Evolutionary conservation across 2,888 invertebrate genomes (phyloP).

Genomic region (Tiphia femorata): DNA sequence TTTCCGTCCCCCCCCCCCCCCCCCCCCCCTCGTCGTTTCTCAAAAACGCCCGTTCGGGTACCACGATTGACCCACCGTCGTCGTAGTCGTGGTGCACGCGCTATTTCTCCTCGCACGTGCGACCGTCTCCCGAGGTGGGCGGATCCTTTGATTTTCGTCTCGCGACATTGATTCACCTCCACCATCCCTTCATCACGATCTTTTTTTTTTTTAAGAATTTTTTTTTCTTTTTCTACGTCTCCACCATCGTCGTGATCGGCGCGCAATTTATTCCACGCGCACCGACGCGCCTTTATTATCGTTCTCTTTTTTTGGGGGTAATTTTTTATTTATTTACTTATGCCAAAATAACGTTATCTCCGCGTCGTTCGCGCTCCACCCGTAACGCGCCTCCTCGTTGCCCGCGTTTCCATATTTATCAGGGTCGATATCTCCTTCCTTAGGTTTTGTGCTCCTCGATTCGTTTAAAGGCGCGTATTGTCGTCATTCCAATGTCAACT

Average conservation of each 20-base stretch:
- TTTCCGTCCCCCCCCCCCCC: conserved; percentile 13
- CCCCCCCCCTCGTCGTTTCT: not conserved
- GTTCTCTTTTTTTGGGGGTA: too few species aligned
- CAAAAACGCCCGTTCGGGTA: too few species aligned
- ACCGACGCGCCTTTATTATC: too few species aligned
- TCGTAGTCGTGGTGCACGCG: conserved; percentile 13
- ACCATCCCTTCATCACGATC: conserved; percentile 5
- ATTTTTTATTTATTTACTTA: not conserved
- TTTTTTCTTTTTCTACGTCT: too few species aligned
- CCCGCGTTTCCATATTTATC: not conserved
- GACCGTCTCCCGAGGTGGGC: conserved; percentile 25
- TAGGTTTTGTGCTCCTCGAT: not conserved
- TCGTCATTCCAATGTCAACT: not conserved
- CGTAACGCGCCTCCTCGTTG: not conserved
- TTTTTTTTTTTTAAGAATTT: conserved; percentile 15
- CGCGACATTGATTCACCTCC: conserved; percentile 23
- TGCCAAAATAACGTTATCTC: too few species aligned
- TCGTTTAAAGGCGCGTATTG: too few species aligned
- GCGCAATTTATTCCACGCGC: too few species aligned
- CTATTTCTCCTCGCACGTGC: conserved; percentile 16
- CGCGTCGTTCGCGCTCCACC: not conserved
- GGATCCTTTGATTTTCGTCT: conserved; percentile 19
- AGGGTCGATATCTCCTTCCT: not conserved
- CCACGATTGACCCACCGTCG: conserved; percentile 11
- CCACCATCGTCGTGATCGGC: too few species aligned